Evolutionary conservation across 1,140 invertebrate genomes (phyloP).

Genomic region (Hycleus cichorii): DNA sequence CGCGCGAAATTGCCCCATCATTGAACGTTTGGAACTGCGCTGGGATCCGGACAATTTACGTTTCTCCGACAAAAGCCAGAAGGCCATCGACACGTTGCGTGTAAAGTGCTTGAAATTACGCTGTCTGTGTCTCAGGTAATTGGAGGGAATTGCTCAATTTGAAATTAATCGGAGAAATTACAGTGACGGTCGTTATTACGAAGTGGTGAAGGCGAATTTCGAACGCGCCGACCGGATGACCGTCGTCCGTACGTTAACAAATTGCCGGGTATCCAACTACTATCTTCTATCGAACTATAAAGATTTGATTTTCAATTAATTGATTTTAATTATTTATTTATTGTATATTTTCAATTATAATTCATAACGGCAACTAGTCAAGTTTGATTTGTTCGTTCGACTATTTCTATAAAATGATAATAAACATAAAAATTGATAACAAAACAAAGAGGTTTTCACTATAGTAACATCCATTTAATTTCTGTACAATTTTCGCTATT

Average conservation of each 20-base stretch:
- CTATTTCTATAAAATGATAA: not conserved
- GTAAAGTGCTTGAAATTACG: constrained; percentile 82
- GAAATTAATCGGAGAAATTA: constrained; percentile 28
- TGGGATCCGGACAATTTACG: constrained; percentile 98
- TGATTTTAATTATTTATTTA: not conserved
- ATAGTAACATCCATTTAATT: not conserved
- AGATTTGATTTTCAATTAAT: constrained; percentile 89
- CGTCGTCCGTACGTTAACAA: constrained; percentile 92
- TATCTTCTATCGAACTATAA: constrained; percentile 88
- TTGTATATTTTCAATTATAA: not conserved
- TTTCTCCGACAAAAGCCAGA: constrained; percentile 98
- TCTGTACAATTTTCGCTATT: not conserved
- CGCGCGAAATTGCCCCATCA: constrained; percentile 80
- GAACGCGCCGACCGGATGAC: constrained; percentile 94
- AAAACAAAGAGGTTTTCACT: not conserved
- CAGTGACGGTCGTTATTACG: constrained; percentile 98
- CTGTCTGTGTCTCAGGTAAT: constrained; percentile 75
- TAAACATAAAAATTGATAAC: too few species aligned
- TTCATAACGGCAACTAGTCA: not conserved
- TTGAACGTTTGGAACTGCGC: constrained; percentile 88
- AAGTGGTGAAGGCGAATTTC: constrained; percentile 98
- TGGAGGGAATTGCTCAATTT: not conserved
- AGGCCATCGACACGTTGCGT: constrained; percentile 84
- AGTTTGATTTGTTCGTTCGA: not conserved
- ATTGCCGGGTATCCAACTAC: constrained; percentile 84